Evolutionary conservation across 2,797 vertebrate species (phyloP).

Genomic region (Pachyuromys duprasi): DNA sequence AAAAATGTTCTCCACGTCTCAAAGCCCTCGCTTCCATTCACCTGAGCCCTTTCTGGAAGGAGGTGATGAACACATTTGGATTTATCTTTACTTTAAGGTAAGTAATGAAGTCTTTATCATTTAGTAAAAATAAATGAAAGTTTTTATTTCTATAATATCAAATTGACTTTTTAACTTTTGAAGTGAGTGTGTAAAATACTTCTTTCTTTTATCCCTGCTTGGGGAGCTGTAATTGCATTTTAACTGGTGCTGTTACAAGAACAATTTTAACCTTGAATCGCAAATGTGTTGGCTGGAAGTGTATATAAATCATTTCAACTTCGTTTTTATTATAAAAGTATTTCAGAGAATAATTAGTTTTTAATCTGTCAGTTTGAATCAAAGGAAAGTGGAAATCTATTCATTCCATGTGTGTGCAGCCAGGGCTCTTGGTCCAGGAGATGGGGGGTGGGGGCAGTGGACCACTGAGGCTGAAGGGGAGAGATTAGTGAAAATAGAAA

Average conservation of each 20-base stretch:
- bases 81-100: constrained; percentile 60
- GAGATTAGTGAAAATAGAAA: constrained; percentile 74
- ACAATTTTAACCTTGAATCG: constrained; percentile 87
- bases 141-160: constrained; percentile 83
- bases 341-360: constrained; percentile 85
- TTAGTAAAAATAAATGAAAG: constrained; percentile 73
- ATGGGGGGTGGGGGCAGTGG: constrained; percentile 33
- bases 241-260: constrained; percentile 86
- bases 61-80: not conserved
- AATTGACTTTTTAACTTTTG: constrained; percentile 87
- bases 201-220: constrained; percentile 85
- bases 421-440: constrained; percentile 56
- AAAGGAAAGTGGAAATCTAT: constrained; percentile 79
- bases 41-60: not conserved
- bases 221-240: constrained; percentile 87
- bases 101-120: constrained; percentile 75
- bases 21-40: rapidly evolving
- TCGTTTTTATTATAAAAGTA: constrained; percentile 87
- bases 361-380: constrained; percentile 82
- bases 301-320: constrained; percentile 85
- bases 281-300: constrained; percentile 84
- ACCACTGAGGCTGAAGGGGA: constrained; percentile 45
- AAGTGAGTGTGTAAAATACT: constrained; percentile 85
- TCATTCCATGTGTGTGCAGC: constrained; percentile 64
- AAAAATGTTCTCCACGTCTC: not conserved